Percentiles rank a stretch among this genome's conserved stretches.
phyloP scores from a whole-genome alignment of 2,797 vertebrate species.

The Garrulus glandarius region DNA sequence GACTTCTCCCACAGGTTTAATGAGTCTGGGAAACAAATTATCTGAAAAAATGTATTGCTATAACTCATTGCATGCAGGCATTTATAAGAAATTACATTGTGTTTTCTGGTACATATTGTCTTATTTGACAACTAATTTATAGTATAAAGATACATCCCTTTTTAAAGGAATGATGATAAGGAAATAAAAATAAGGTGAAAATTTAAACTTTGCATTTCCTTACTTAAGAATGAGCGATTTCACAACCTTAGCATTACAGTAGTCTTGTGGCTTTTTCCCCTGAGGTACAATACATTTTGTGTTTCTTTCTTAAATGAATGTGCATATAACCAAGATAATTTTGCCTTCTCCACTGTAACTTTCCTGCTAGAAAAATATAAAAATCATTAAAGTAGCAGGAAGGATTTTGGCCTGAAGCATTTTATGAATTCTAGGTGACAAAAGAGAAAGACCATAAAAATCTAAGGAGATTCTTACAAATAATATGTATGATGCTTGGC shows the following conservation, averaged over 20 bases:
- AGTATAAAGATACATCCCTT: not conserved
- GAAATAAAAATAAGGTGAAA: not conserved
- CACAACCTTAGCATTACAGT: not conserved
- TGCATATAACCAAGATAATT: conserved; percentile 45
- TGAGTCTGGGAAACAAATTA: conserved; percentile 25
- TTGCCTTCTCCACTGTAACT: not conserved
- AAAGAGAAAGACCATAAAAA: not conserved
- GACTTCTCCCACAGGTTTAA: conserved; percentile 13
- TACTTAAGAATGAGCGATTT: conserved; percentile 35
- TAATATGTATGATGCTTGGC: not conserved
- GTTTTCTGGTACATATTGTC: conserved; percentile 3
- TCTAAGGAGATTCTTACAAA: not conserved
- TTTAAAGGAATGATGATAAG: not conserved
- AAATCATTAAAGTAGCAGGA: conserved; percentile 20
- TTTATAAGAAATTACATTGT: conserved; percentile 27
- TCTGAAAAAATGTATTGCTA: not conserved
- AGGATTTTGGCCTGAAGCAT: conserved; percentile 14
- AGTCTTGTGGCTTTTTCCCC: not conserved
- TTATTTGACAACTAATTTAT: conserved; percentile 45
- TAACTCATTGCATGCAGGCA: conserved; percentile 10
- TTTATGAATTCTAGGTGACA: conserved; percentile 19
- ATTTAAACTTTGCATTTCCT: not conserved
- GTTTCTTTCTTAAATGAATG: conserved; percentile 42
- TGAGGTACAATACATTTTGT: conserved; percentile 14
- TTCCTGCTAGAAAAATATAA: not conserved